Base-by-base conservation (phyloP, 1,140 invertebrate species). In the Xylocopa sonorina region DNA sequence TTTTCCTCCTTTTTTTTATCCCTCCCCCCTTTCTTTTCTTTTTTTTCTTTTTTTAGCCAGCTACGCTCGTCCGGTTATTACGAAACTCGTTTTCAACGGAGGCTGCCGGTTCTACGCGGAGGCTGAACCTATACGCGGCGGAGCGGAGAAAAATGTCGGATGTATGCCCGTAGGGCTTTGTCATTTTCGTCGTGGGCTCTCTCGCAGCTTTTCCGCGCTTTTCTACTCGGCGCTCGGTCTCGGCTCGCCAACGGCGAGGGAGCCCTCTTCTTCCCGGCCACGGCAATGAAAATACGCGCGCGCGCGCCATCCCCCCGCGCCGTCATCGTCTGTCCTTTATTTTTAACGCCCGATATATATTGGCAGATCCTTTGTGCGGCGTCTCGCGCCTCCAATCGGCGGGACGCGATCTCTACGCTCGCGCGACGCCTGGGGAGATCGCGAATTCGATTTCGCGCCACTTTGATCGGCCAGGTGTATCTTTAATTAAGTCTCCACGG, bases 91-190 rank as follows among this genome's bases (percentile, higher is more conserved):
- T 86, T 85, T 85, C 85, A 86, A 73, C 80, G 83, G 43, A 72
- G 68, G 63, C 29, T n/a, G 73, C 14, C 14, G 43, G 29, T 50
- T 46, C 29, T 34, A 43, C 50, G 29, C 64, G 46, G 38, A 43
- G 81, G 64, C 60, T 58, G 48, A 76, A 55, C 51, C 62, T 83
- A 77, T 81, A 83, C 75, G 71, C 48, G 60, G 48, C 69, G 63
- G 38, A 78, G 32, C 62, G 66, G 78, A 75, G 85, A 84, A 85
- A 87, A 85, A 85, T 80, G 82, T 87, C 82, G 82, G 83, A 85
- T 80, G 83, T 86, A 82, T 86, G 84, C 87, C 86, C 83, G 72
- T 50, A 71, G 83, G 87, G 82, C 86, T 88, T 88, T 88, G 87
- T 88, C 87, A 88, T 88, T 88, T 88, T 88, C 87, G 81, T 88